Percentiles rank a stretch among this genome's conserved stretches.
Evolutionary conservation across 1,140 invertebrate species (phyloP).

Genomic region (Homarus americanus): DNA sequence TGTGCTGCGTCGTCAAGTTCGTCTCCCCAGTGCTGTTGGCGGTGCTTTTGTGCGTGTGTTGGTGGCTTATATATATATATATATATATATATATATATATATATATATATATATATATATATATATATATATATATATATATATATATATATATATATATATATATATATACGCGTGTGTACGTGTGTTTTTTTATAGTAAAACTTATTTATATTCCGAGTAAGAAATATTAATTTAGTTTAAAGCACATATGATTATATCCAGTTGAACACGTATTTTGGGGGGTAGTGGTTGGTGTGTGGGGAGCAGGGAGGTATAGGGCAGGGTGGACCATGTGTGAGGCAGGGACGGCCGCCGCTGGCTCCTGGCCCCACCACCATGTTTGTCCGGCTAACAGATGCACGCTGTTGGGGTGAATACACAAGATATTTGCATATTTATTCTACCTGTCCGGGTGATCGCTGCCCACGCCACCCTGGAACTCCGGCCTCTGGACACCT

Average conservation of each 20-base stretch:
- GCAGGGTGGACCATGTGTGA: background rate
- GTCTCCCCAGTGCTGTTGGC: conserved; percentile 14
- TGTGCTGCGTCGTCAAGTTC: background rate
- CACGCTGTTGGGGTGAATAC: conserved; percentile 53
- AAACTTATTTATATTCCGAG: no score
- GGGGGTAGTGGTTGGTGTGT: no score
- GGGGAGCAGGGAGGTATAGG: background rate
- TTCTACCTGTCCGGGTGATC: conserved; percentile 64
- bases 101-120: background rate
- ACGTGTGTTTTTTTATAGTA: no score
- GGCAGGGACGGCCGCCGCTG: background rate
- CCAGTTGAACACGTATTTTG: no score
- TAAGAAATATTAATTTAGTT: no score
- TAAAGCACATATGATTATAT: no score
- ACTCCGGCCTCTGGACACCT: background rate
- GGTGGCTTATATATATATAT: no score
- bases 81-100: background rate
- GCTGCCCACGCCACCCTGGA: conserved; percentile 44
- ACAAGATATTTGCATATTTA: conserved; percentile 65
- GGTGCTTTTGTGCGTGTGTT: conserved; percentile 15
- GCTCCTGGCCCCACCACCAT: conserved; percentile 13
- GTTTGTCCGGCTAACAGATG: conserved; percentile 56
- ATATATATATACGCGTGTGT: background rate
- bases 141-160: no score
- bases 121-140: no score